Conservation (phyloP, 1,140 invertebrate genomes). For the Sarcophaga peregrina region DNA sequence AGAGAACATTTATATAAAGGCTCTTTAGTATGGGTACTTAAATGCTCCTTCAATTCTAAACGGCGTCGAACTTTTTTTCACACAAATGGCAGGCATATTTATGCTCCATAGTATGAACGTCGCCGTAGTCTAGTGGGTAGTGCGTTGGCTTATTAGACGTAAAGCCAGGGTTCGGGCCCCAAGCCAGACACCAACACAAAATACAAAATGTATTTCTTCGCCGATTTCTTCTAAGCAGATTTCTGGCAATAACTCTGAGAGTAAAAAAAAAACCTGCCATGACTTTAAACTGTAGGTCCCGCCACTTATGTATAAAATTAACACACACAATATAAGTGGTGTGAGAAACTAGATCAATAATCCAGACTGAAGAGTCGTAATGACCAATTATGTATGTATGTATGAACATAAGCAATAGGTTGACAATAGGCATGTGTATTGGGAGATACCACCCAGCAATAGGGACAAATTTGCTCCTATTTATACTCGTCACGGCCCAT, state of each 20-base stretch:
- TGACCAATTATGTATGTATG: no score
- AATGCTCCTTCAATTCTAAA: slow-evolving; percentile 57
- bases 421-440: slow-evolving; percentile 60
- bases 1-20: slow-evolving; percentile 63
- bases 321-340: no score
- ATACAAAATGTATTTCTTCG: no score
- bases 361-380: no score
- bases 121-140: no score
- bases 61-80: slow-evolving; percentile 39
- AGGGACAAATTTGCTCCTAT: neutral
- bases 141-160: no score
- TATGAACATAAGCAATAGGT: slow-evolving; percentile 56
- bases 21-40: slow-evolving; percentile 62
- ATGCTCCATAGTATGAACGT: slow-evolving; percentile 56
- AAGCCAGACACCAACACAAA: no score
- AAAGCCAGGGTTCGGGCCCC: no score
- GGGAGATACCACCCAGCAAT: slow-evolving; percentile 49
- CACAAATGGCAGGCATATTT: slow-evolving; percentile 55
- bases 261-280: slow-evolving; percentile 58
- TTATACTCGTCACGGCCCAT: neutral
- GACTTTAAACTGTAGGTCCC: no score
- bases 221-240: slow-evolving; percentile 53
- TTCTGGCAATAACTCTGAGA: slow-evolving; percentile 56
- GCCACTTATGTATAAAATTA: no score
- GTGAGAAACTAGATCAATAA: no score